These are phyloP conservation scores for Drosophila stalkeri DNA, from an alignment of 2,888 invertebrate genomes.

Conservation along the genomic window DNA sequence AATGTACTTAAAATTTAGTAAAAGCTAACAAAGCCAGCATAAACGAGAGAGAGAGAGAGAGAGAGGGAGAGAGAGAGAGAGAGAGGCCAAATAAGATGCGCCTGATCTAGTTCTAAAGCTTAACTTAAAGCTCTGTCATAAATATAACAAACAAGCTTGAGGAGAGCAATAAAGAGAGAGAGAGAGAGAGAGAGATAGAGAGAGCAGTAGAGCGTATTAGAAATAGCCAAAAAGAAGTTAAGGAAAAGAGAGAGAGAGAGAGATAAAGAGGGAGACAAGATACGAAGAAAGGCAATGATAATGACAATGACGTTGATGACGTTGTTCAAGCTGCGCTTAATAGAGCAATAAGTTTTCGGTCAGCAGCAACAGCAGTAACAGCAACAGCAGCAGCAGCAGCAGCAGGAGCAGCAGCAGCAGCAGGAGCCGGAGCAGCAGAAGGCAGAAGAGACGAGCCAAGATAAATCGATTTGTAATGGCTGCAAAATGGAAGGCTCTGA, in stretches of 20 bases:
- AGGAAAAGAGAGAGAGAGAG: background rate
- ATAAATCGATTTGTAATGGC: constrained; percentile 84
- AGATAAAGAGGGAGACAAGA: background rate
- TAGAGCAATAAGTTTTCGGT: constrained; percentile 69
- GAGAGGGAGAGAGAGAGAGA: background rate
- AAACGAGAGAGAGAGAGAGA: background rate
- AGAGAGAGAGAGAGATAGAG: background rate
- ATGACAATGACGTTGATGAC: constrained; percentile 50
- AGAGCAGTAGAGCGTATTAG: background rate
- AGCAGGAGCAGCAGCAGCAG: background rate
- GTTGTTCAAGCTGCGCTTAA: constrained; percentile 55
- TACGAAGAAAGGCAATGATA: constrained; percentile 23
- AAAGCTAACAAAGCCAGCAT: background rate
- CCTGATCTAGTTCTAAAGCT: background rate
- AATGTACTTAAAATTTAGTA: too few relatives aligned
- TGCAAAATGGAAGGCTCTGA: constrained; percentile 30
- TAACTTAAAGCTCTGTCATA: constrained; percentile 21
- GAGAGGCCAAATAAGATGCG: background rate
- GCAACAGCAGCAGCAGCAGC: background rate
- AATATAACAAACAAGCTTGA: background rate
- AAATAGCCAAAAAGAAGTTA: constrained; percentile 33
- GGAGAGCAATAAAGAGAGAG: background rate
- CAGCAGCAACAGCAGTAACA: constrained; percentile 20
- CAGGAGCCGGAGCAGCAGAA: background rate
- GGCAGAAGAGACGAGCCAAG: constrained; percentile 48